Conservation (phyloP, 2,797 vertebrate genomes). For the Acanthiza pusilla region DNA sequence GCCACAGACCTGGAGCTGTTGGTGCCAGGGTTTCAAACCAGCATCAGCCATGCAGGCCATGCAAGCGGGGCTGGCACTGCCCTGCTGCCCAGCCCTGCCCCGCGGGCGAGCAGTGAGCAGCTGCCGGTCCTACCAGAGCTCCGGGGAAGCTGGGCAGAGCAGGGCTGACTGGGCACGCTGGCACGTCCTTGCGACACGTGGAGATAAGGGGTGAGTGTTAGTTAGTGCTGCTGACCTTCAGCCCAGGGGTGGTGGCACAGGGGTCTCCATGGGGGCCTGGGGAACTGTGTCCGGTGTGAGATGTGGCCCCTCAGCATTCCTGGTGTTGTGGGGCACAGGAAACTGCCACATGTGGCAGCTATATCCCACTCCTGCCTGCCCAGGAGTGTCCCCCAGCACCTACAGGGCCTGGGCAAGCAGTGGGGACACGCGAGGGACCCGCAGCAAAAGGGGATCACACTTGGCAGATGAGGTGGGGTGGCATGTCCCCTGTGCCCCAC, state of each 20-base stretch:
- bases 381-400: neutral
- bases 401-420: neutral
- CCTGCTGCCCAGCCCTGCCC: neutral
- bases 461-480: neutral
- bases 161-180: constrained; percentile 27
- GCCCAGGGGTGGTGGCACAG: fast-evolving
- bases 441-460: neutral
- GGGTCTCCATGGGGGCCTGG: neutral
- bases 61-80: neutral
- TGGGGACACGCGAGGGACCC: fast-evolving
- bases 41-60: constrained; percentile 42
- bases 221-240: neutral
- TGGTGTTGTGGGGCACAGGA: neutral
- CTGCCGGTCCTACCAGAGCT: constrained; percentile 43
- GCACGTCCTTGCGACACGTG: neutral
- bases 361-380: neutral
- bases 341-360: neutral
- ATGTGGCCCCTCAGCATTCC: fast-evolving
- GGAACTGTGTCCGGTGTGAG: fast-evolving
- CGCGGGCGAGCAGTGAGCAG: fast-evolving
- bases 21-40: neutral
- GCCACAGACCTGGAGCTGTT: neutral
- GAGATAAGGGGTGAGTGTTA: constrained; percentile 17
- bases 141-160: constrained; percentile 36
- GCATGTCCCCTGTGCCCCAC: neutral